These are phyloP conservation scores for Philhelius pedissequus DNA, from an alignment of 2,888 invertebrate genomes.

Conservation along the genomic window DNA sequence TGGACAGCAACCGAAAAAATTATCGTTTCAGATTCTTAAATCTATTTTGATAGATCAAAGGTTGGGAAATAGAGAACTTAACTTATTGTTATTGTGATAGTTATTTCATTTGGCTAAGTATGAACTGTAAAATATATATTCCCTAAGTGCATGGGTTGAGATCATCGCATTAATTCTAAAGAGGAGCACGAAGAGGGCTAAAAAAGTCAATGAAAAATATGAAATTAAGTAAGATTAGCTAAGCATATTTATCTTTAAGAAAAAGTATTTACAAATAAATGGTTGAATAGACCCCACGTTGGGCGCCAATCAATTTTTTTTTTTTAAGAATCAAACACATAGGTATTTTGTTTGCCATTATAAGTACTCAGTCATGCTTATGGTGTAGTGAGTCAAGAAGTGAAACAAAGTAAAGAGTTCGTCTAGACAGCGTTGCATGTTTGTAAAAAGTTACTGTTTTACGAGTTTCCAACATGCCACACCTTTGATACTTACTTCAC, in stretches of 20 bases:
- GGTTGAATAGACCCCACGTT: not conserved
- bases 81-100: slow-evolving; percentile 4
- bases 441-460: not conserved
- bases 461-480: not conserved
- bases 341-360: not conserved
- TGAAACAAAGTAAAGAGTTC: not conserved
- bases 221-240: too few relatives aligned
- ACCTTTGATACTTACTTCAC: not conserved
- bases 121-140: not conserved
- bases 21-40: not conserved
- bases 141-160: not conserved
- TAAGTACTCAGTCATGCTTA: not conserved
- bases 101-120: not conserved
- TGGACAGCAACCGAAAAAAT: not conserved
- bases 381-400: not conserved
- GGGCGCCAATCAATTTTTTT: not conserved
- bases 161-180: not conserved
- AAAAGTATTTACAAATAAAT: not conserved
- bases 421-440: not conserved
- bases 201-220: too few relatives aligned
- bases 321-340: not conserved
- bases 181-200: too few relatives aligned
- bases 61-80: not conserved
- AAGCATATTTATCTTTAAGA: too few relatives aligned
- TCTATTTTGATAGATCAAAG: slow-evolving; percentile 11